Evolutionary conservation across 2,797 vertebrate genomes (phyloP).

Genomic region (Kryptolebias ocellatus): DNA sequence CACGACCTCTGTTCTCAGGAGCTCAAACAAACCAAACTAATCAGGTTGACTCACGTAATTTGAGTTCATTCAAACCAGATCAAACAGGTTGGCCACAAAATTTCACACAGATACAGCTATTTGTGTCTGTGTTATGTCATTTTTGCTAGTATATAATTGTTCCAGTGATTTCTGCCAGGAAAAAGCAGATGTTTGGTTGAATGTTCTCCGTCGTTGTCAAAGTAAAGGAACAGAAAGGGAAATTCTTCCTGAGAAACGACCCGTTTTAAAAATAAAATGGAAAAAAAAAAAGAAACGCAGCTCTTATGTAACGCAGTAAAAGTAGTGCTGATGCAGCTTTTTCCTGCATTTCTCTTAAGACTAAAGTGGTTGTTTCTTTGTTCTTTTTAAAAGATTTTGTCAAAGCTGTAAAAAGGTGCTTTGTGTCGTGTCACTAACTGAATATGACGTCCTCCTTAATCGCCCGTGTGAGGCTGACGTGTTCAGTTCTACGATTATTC

Average conservation of each 20-base stretch:
- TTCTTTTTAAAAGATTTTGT: no score
- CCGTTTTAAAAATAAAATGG: background rate
- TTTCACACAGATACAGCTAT: background rate
- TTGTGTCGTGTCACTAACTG: constrained; percentile 1
- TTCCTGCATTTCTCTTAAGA: no score
- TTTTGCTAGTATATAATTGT: background rate
- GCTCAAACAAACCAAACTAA: constrained; percentile 3
- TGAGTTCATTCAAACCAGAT: background rate
- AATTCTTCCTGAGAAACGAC: no score
- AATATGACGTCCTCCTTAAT: constrained; percentile 16
- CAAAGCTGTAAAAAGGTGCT: background rate
- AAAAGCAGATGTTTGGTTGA: no score
- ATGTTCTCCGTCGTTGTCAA: no score
- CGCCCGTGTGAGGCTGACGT: constrained; percentile 25
- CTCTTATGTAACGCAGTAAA: no score
- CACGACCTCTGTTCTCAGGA: background rate
- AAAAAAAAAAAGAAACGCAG: background rate
- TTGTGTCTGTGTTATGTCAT: background rate
- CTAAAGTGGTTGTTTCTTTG: no score
- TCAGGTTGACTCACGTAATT: background rate
- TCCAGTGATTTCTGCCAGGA: no score
- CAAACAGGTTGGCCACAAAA: background rate
- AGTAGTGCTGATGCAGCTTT: no score
- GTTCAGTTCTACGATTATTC: constrained; percentile 18
- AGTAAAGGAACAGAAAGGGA: no score